Evolutionary conservation across 2,113 vertebrate species (phyloP).

Genomic region (Phalacrocorax brasilianus): DNA sequence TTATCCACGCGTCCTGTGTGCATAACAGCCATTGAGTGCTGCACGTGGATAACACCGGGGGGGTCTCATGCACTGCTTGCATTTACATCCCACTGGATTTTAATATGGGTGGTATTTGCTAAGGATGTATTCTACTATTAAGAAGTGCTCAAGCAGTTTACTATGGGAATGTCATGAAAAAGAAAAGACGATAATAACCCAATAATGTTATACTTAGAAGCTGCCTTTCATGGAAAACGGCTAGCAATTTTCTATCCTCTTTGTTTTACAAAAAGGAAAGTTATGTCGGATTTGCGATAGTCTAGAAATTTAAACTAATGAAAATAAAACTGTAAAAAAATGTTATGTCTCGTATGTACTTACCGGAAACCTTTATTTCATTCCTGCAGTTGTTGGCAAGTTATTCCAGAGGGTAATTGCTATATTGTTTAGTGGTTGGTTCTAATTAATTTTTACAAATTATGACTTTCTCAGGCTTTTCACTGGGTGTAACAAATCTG

Average conservation of each 20-base stretch:
- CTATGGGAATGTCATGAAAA: not conserved
- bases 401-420: not conserved
- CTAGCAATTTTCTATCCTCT: not conserved
- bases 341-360: not conserved
- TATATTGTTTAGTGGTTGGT: not conserved
- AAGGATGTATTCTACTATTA: not conserved
- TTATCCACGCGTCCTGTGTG: not conserved
- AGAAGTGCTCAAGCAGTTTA: not conserved
- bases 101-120: not conserved
- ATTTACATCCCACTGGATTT: not conserved
- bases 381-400: constrained; percentile 1
- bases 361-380: not conserved
- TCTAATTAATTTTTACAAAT: not conserved
- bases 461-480: not conserved
- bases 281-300: not conserved
- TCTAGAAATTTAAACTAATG: not conserved
- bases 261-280: not conserved
- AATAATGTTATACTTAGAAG: not conserved
- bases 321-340: not conserved
- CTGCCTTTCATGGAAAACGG: not conserved
- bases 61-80: not conserved
- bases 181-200: not conserved
- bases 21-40: not conserved
- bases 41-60: not conserved
- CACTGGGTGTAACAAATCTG: not conserved